These are phyloP conservation scores for Toxonevra muliebris DNA, from an alignment of 2,888 invertebrate species.

Conservation along the genomic window DNA sequence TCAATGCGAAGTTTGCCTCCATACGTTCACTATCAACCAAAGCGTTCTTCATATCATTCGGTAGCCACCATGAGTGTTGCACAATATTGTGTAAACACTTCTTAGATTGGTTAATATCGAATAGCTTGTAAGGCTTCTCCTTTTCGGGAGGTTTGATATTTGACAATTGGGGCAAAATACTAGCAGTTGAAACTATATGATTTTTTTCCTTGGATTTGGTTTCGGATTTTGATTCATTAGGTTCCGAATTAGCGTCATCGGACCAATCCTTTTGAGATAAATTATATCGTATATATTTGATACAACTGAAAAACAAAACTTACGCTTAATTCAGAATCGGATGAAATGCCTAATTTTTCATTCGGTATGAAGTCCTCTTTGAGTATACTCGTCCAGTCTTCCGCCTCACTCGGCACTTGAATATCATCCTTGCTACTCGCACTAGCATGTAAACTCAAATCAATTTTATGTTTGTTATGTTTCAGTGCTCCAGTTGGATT, in stretches of 20 bases:
- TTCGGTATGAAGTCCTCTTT: slow-evolving; percentile 49
- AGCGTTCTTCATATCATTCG: slow-evolving; percentile 46
- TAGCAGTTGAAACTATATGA: slow-evolving; percentile 20
- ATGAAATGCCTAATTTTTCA: slow-evolving; percentile 28
- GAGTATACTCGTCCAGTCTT: slow-evolving; percentile 43
- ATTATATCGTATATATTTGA: not conserved
- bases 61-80: slow-evolving; percentile 66
- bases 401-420: slow-evolving; percentile 27
- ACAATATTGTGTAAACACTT: slow-evolving; percentile 58
- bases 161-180: slow-evolving; percentile 4
- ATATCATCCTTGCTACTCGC: slow-evolving; percentile 27
- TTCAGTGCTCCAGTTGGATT: slow-evolving; percentile 58
- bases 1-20: slow-evolving; percentile 63
- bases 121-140: slow-evolving; percentile 41
- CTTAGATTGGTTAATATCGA: slow-evolving; percentile 50
- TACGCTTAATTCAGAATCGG: slow-evolving; percentile 57
- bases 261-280: slow-evolving; percentile 60
- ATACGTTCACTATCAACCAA: slow-evolving; percentile 55
- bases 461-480: slow-evolving; percentile 47
- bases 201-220: slow-evolving; percentile 20
- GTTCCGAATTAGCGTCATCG: slow-evolving; percentile 40
- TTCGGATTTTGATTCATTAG: slow-evolving; percentile 2
- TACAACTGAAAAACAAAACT: slow-evolving; percentile 21
- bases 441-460: slow-evolving; percentile 8
- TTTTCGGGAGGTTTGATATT: slow-evolving; percentile 48